phyloP scores from a whole-genome alignment of 2,797 vertebrate species.

The Phataginus tricuspis region DNA sequence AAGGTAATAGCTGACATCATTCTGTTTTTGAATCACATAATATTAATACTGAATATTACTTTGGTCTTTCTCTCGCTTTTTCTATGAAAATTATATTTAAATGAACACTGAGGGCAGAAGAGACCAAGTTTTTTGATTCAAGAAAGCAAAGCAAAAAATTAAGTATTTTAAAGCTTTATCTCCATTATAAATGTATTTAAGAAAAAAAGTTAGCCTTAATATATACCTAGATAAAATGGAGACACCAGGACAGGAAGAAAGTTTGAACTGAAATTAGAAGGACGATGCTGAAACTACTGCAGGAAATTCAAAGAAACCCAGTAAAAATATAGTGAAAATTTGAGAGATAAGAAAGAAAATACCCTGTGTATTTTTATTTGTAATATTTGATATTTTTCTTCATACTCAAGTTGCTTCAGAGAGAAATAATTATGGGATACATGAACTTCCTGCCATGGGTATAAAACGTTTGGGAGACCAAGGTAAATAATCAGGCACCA shows the following conservation, averaged over 20 bases:
- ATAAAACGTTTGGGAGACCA: not conserved
- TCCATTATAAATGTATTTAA: not conserved
- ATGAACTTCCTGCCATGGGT: not conserved
- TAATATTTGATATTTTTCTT: not conserved
- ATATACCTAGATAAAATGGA: not conserved
- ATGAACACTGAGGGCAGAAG: not conserved
- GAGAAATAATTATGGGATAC: not conserved
- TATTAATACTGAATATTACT: not conserved
- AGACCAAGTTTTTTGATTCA: not conserved
- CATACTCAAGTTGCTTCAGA: not conserved
- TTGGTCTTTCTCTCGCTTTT: not conserved
- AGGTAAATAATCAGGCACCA: not conserved
- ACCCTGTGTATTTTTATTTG: not conserved
- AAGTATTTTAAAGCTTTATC: not conserved
- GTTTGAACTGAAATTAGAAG: not conserved
- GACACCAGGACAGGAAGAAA: not conserved
- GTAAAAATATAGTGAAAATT: not conserved
- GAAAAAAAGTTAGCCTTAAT: not conserved
- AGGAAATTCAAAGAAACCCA: not conserved
- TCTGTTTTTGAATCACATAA: not conserved
- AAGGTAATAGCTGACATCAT: not conserved
- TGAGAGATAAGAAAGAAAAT: not conserved
- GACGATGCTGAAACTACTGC: not conserved
- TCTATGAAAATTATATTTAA: not conserved
- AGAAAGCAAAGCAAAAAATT: not conserved